phyloP scores from a whole-genome alignment of 2,113 vertebrate genomes.

The Hydrolagus affinis region DNA sequence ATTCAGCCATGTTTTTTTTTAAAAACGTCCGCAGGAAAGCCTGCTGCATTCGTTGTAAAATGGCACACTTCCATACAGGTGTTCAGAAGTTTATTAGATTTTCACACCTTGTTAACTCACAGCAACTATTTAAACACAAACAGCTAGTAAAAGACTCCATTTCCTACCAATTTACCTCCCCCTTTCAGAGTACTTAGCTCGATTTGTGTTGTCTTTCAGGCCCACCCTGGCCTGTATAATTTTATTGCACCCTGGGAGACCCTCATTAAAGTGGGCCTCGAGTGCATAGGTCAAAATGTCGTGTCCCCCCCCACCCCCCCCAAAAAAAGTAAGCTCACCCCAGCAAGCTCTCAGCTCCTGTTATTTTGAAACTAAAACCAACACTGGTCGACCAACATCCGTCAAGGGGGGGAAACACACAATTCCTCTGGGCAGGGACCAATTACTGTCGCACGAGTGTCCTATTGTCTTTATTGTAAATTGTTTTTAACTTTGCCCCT shows the following conservation, averaged over 20 bases:
- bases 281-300: conserved; percentile 6
- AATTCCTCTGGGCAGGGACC: neutral
- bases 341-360: neutral
- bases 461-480: neutral
- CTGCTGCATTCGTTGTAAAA: neutral
- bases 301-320: no score
- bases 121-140: conserved; percentile 33
- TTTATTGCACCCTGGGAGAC: conserved; percentile 27
- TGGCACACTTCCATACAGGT: conserved; percentile 27
- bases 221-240: conserved; percentile 29
- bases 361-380: neutral
- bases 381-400: neutral
- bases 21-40: neutral
- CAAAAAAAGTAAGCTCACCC: neutral
- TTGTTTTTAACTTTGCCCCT: neutral
- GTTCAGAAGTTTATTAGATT: conserved; percentile 26
- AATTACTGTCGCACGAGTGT: neutral
- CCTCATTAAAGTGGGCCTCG: conserved; percentile 11
- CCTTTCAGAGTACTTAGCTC: conserved; percentile 25
- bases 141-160: conserved; percentile 32
- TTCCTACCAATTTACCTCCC: conserved; percentile 29
- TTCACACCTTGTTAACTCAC: conserved; percentile 32
- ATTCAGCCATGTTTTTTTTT: neutral
- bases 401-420: neutral
- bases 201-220: conserved; percentile 31